Evolutionary conservation across 2,797 vertebrate genomes (phyloP).

Genomic region (Busarellus nigricollis): DNA sequence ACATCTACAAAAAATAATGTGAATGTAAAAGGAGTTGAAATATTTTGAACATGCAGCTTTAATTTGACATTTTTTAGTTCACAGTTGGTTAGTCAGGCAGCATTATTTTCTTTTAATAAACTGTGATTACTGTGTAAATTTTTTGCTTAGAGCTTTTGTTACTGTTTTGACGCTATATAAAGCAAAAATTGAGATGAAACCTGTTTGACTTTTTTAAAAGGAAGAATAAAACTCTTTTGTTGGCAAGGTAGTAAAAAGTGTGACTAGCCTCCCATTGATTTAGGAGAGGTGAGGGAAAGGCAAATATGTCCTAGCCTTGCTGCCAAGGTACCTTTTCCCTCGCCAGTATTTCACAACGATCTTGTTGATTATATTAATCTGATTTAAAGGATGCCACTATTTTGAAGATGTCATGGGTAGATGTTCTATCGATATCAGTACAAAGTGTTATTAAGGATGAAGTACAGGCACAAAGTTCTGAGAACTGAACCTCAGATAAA

Average conservation of each 20-base stretch:
- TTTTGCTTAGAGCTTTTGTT: background rate
- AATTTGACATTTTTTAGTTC: background rate
- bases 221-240: background rate
- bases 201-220: background rate
- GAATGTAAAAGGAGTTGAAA: background rate
- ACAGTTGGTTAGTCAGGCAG: background rate
- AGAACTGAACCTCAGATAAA: background rate
- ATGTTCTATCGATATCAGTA: background rate
- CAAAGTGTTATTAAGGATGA: background rate
- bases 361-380: background rate
- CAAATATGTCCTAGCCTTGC: background rate
- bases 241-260: background rate
- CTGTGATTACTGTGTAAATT: background rate
- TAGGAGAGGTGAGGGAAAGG: background rate
- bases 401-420: background rate
- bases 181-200: background rate
- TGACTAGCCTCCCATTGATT: background rate
- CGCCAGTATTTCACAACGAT: background rate
- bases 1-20: background rate
- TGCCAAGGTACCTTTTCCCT: background rate
- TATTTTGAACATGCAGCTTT: background rate
- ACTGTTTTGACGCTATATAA: background rate
- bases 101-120: background rate
- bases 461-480: background rate
- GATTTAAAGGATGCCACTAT: background rate